Evolutionary conservation across 2,113 vertebrate genomes (phyloP).

Genomic region (Nothocercus nigrocapillus): DNA sequence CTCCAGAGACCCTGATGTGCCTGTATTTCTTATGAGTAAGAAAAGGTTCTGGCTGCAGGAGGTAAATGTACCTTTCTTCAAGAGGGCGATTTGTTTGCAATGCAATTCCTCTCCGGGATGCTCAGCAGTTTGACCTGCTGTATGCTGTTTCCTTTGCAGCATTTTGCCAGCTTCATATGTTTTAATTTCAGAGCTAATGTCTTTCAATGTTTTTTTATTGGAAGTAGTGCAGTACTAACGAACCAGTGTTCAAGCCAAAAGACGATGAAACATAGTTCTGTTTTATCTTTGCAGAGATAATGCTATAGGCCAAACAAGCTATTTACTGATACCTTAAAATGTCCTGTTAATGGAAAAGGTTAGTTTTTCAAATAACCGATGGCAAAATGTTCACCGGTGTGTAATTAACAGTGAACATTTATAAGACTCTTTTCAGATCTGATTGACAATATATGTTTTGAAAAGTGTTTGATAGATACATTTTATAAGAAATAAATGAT

Average conservation of each 20-base stretch:
- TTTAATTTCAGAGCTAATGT: constrained; percentile 56
- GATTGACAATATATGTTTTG: neutral
- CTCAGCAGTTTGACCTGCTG: neutral
- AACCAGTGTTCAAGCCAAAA: constrained; percentile 7
- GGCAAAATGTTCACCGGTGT: neutral
- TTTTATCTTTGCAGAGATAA: constrained; percentile 15
- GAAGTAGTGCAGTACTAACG: constrained; percentile 11
- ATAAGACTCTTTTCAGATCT: neutral
- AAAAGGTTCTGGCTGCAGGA: neutral
- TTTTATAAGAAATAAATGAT: constrained; percentile 26
- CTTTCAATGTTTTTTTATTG: constrained; percentile 43
- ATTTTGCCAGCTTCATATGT: constrained; percentile 13
- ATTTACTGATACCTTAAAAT: neutral
- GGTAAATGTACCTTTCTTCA: constrained; percentile 3
- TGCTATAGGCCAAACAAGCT: neutral
- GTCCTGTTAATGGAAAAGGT: neutral
- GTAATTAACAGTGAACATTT: neutral
- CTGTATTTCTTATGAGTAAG: constrained; percentile 53
- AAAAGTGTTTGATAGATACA: neutral
- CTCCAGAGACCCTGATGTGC: constrained; percentile 19
- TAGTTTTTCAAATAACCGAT: neutral
- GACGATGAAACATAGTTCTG: neutral
- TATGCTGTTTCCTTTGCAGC: neutral
- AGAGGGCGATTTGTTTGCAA: neutral
- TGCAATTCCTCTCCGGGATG: constrained; percentile 11